Percentiles rank a stretch among this genome's conserved stretches.
These are phyloP conservation scores for Gavia stellata DNA, from an alignment of 2,113 vertebrate species.

Conservation along the genomic window DNA sequence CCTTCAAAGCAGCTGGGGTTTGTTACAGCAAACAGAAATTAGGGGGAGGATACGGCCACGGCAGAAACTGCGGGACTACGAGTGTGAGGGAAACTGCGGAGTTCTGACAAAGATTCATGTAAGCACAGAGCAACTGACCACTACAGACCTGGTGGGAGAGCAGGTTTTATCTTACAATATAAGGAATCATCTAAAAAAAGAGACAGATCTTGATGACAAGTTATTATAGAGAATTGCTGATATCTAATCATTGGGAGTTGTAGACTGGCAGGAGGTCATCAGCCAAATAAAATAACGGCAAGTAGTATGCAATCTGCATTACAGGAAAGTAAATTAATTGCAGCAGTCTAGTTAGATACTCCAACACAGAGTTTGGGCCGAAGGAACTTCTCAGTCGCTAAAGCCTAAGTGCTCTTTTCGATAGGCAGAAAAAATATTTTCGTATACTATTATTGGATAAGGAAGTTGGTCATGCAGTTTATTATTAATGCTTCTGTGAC, in stretches of 20 bases:
- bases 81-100: too few relatives aligned
- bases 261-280: not conserved
- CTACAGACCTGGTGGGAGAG: not conserved
- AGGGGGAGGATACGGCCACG: not conserved
- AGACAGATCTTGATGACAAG: not conserved
- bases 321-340: not conserved
- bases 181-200: not conserved
- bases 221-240: not conserved
- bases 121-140: not conserved
- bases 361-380: not conserved
- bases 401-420: not conserved
- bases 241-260: not conserved
- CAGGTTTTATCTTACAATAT: not conserved
- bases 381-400: not conserved
- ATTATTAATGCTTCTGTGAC: not conserved
- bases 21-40: not conserved
- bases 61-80: too few relatives aligned
- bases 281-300: not conserved
- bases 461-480: not conserved
- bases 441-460: not conserved
- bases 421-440: not conserved
- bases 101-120: not conserved
- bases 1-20: not conserved
- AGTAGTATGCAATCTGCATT: not conserved
- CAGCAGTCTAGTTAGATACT: not conserved